phyloP scores from a whole-genome alignment of 2,797 vertebrate species.

The Hippopotamyrus pictus region DNA sequence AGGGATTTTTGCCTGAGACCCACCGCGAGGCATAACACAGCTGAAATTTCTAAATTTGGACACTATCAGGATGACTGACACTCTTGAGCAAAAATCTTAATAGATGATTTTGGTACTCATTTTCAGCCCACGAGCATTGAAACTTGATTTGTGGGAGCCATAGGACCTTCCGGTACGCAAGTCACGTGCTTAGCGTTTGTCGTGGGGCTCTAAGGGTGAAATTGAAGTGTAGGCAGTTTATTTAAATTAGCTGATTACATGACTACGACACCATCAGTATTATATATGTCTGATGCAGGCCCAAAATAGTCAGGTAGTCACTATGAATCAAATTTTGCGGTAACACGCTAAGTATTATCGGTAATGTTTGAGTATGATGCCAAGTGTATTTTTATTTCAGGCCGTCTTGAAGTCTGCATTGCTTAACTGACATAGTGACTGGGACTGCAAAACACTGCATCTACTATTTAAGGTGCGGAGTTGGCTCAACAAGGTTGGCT shows the following conservation, averaged over 20 bases:
- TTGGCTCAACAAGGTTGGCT: neutral
- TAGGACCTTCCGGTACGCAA: neutral
- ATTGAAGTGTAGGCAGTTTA: neutral
- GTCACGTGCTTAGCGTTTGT: neutral
- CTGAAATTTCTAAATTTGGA: neutral
- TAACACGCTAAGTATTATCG: no score
- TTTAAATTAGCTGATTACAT: neutral
- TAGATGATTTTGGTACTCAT: neutral
- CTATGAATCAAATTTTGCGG: neutral
- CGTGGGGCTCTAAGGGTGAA: neutral
- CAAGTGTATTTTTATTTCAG: neutral
- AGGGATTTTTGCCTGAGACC: neutral
- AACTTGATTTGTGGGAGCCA: neutral
- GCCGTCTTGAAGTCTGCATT: neutral
- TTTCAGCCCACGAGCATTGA: neutral
- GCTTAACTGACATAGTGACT: neutral
- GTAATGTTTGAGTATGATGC: neutral
- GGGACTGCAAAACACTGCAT: neutral
- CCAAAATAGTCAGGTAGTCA: neutral
- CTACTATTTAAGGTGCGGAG: neutral
- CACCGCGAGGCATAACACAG: neutral
- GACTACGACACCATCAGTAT: neutral
- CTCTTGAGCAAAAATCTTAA: neutral
- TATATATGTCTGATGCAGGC: neutral
- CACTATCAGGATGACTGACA: neutral